Evolutionary conservation across 2,797 vertebrate species (phyloP).

Genomic region (Molothrus ater): DNA sequence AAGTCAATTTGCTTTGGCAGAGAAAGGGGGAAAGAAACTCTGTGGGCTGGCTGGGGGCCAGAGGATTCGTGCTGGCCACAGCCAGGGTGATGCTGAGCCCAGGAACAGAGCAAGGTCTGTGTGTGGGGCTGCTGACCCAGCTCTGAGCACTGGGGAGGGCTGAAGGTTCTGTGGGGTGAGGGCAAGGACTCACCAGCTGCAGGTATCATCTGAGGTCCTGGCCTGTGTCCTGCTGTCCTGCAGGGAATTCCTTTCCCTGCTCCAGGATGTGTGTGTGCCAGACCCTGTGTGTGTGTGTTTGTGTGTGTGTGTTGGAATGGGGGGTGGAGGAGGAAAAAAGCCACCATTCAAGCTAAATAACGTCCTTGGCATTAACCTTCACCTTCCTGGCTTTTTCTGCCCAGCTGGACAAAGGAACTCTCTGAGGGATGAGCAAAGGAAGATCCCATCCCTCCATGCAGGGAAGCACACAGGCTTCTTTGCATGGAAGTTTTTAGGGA

Average conservation of each 20-base stretch:
- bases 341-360: slow-evolving; percentile 1
- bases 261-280: background rate
- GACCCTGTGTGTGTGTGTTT: background rate
- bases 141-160: background rate
- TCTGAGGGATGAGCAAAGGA: background rate
- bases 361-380: background rate
- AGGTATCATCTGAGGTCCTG: background rate
- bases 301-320: background rate
- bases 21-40: background rate
- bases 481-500: background rate
- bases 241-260: slow-evolving; percentile 1
- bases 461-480: background rate
- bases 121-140: background rate
- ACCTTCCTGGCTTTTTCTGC: background rate
- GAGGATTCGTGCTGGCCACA: background rate
- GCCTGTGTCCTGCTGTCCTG: background rate
- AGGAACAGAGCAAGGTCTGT: background rate
- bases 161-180: background rate
- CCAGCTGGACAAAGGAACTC: background rate
- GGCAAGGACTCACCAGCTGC: background rate
- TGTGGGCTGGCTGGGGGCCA: slow-evolving; percentile 27
- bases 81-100: background rate
- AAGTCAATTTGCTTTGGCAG: slow-evolving; percentile 59
- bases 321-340: background rate
- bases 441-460: background rate